Percentiles rank a stretch among this genome's conserved stretches.
phyloP scores from a whole-genome alignment of 2,888 invertebrate genomes.

The Eutolmus rufibarbis region DNA sequence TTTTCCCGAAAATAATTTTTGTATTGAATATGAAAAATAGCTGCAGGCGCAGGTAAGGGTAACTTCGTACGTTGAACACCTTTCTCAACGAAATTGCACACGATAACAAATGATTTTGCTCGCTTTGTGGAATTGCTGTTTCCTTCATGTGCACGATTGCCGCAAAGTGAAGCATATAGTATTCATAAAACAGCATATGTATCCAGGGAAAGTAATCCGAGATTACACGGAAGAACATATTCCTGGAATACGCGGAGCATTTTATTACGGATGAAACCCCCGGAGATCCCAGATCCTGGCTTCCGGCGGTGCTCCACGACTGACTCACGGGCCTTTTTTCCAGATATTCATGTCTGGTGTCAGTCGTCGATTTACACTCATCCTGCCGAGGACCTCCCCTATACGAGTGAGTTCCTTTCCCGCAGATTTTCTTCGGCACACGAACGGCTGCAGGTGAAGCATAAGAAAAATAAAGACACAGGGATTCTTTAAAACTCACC shows the following conservation, averaged over 20 bases:
- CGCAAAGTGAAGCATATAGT: not conserved
- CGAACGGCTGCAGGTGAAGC: not conserved
- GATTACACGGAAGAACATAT: not conserved
- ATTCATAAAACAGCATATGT: not conserved
- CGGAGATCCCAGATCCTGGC: not conserved
- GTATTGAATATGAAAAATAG: not conserved
- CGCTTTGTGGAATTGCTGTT: not conserved
- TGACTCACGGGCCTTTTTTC: not conserved
- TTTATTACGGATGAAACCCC: not conserved
- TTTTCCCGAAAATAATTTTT: not conserved
- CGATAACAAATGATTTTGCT: not conserved
- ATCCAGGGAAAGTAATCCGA: not conserved
- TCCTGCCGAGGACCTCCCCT: not conserved
- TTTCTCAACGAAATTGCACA: not conserved
- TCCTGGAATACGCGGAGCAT: not conserved
- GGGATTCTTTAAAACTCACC: not conserved
- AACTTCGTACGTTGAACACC: not conserved
- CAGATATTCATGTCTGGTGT: not conserved
- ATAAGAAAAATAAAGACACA: not conserved
- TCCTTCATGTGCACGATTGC: not conserved
- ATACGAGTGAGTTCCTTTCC: not conserved
- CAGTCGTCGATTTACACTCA: not conserved
- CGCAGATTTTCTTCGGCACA: not conserved
- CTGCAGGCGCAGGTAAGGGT: not conserved
- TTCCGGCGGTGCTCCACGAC: not conserved